These are phyloP conservation scores for Onchidella celtica DNA, from an alignment of 2,888 invertebrate species.

Conservation along the genomic window DNA sequence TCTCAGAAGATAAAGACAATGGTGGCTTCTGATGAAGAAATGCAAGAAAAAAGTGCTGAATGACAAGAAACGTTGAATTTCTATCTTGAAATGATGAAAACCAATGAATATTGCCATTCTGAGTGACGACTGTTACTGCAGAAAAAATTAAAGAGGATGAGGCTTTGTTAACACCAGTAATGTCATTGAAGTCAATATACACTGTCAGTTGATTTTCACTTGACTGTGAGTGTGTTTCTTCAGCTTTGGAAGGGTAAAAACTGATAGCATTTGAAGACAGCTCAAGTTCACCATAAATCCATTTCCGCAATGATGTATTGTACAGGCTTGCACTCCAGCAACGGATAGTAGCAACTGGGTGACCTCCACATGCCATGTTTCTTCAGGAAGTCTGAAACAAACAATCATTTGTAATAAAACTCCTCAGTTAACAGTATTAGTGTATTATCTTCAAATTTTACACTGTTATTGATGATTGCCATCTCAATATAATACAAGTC, in stretches of 20 bases:
- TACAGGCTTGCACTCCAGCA: constrained; percentile 61
- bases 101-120: constrained; percentile 62
- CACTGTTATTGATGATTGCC: no score
- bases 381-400: no score
- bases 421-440: no score
- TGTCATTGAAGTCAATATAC: constrained; percentile 55
- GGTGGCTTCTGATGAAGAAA: constrained; percentile 38
- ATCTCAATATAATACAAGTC: no score
- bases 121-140: constrained; percentile 60
- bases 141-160: constrained; percentile 66
- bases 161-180: constrained; percentile 63
- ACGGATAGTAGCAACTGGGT: constrained; percentile 14
- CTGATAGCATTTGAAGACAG: constrained; percentile 53
- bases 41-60: constrained; percentile 64
- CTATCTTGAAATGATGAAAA: constrained; percentile 68
- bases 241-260: constrained; percentile 52
- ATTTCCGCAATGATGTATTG: constrained; percentile 56
- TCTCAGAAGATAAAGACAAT: neutral
- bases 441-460: no score
- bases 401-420: no score
- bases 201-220: constrained; percentile 6
- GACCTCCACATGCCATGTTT: neutral
- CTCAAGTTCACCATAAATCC: constrained; percentile 62
- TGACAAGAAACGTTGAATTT: constrained; percentile 58
- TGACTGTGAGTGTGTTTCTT: constrained; percentile 9